Evolutionary conservation across 2,888 invertebrate genomes (phyloP).

Genomic region (Apotomis capreana): DNA sequence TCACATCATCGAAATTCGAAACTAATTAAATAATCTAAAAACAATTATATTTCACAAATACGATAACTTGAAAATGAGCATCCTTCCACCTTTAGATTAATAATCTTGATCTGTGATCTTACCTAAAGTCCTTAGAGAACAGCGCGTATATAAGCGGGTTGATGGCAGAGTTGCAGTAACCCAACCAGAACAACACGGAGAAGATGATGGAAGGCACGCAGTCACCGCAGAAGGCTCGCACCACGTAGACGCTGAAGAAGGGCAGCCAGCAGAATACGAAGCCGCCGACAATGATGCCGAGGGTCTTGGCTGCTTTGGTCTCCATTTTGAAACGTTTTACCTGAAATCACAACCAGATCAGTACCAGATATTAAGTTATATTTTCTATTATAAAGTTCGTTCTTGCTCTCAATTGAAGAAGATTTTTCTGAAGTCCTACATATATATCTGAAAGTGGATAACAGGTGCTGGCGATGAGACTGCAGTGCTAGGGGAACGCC

Average conservation of each 20-base stretch:
- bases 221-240: slow-evolving; percentile 93
- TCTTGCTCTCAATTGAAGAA: too few relatives aligned
- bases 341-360: slow-evolving; percentile 67
- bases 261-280: slow-evolving; percentile 99
- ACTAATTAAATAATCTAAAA: too few relatives aligned
- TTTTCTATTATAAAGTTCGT: too few relatives aligned
- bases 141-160: slow-evolving; percentile 97
- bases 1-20: too few relatives aligned
- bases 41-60: too few relatives aligned
- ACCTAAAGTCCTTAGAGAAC: slow-evolving; percentile 95
- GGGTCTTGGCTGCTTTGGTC: slow-evolving; percentile 97
- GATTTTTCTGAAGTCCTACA: too few relatives aligned
- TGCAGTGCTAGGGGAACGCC: too few relatives aligned
- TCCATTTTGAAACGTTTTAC: slow-evolving; percentile 97
- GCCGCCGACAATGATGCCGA: slow-evolving; percentile 98
- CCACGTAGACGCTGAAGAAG: slow-evolving; percentile 97
- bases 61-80: too few relatives aligned
- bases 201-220: slow-evolving; percentile 94
- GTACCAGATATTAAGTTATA: too few relatives aligned
- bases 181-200: slow-evolving; percentile 97
- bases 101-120: slow-evolving; percentile 29
- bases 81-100: too few relatives aligned
- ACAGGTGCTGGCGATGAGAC: too few relatives aligned
- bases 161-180: slow-evolving; percentile 98
- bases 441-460: too few relatives aligned